phyloP scores from a whole-genome alignment of 2,888 invertebrate species.

The Mesorhabditis sp. region DNA sequence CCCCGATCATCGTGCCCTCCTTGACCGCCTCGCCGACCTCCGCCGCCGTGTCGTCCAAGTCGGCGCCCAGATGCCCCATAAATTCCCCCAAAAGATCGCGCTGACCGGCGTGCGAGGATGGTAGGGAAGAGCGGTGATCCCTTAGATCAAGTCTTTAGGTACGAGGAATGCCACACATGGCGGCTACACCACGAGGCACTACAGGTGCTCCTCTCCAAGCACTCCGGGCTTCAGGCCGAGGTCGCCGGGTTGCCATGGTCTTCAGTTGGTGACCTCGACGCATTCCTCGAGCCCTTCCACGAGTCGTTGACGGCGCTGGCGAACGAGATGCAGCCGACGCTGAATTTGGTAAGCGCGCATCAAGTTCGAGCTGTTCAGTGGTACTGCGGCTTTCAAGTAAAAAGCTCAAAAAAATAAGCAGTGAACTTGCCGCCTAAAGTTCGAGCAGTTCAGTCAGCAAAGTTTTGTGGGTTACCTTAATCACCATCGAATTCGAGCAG shows the following conservation, averaged over 20 bases:
- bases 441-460: too few relatives aligned
- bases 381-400: background rate
- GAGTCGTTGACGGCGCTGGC: background rate
- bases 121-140: background rate
- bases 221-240: background rate
- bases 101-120: background rate
- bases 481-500: too few relatives aligned
- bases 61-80: background rate
- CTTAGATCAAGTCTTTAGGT: background rate
- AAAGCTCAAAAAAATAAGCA: background rate
- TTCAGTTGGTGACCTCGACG: background rate
- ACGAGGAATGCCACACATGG: background rate
- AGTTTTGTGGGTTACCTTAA: too few relatives aligned
- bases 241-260: background rate
- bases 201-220: background rate
- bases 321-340: background rate
- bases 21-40: background rate
- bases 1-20: background rate
- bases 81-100: background rate
- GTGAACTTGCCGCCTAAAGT: too few relatives aligned
- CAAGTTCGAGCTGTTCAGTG: background rate
- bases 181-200: background rate
- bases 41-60: background rate
- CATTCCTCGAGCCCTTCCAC: constrained; percentile 8
- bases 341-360: background rate